phyloP scores from a whole-genome alignment of 1,140 invertebrate genomes.

The Drosophila pruinosa region DNA sequence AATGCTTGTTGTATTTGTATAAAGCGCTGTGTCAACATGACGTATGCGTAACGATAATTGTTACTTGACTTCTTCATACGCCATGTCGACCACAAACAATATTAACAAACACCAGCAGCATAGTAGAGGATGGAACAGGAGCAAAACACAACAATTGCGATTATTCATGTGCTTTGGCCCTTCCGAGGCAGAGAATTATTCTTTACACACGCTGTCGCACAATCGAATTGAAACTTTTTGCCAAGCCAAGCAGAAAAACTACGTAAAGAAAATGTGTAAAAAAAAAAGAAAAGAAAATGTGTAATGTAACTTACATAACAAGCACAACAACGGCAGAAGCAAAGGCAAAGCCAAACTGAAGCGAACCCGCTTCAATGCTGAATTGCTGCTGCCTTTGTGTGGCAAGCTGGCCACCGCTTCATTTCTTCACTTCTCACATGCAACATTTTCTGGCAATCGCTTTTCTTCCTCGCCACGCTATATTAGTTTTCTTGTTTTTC shows the following conservation, averaged over 20 bases:
- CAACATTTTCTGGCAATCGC: slow-evolving; percentile 25
- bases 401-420: slow-evolving; percentile 16
- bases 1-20: background rate
- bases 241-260: slow-evolving; percentile 53
- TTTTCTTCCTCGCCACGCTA: slow-evolving; percentile 19
- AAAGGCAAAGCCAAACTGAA: slow-evolving; percentile 9
- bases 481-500: slow-evolving; percentile 25
- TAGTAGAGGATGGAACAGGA: background rate
- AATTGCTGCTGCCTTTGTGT: slow-evolving; percentile 34
- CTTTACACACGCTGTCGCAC: slow-evolving; percentile 13
- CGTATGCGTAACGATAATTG: slow-evolving; percentile 44
- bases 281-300: slow-evolving; percentile 57
- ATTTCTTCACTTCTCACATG: slow-evolving; percentile 28
- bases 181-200: background rate
- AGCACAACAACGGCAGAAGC: background rate
- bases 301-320: slow-evolving; percentile 65
- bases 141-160: slow-evolving; percentile 23
- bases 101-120: background rate
- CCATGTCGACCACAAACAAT: slow-evolving; percentile 17
- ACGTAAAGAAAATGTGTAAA: slow-evolving; percentile 30
- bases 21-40: slow-evolving; percentile 33
- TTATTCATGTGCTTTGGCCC: slow-evolving; percentile 22
- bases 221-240: slow-evolving; percentile 40
- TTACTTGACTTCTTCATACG: slow-evolving; percentile 19
- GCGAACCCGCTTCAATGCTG: slow-evolving; percentile 26